Percentiles rank a stretch among this genome's conserved stretches.
Conservation (phyloP, 2,797 vertebrate species). For the Eremophila alpestris region DNA sequence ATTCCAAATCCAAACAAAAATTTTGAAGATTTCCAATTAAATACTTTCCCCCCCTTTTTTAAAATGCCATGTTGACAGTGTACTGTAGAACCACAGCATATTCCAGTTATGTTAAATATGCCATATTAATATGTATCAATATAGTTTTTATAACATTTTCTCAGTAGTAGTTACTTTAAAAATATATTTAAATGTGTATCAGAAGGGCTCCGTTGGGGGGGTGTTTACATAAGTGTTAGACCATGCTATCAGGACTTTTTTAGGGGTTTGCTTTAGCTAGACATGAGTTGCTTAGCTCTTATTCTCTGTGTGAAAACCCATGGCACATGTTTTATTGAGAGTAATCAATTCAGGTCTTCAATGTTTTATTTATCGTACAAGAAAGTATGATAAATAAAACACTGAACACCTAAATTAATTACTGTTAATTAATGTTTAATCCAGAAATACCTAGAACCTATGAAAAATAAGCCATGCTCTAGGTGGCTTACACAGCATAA, state of each 20-base stretch:
- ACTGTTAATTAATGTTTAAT: not conserved
- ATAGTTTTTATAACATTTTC: not conserved
- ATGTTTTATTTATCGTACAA: not conserved
- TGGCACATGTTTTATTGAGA: not conserved
- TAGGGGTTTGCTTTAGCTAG: not conserved
- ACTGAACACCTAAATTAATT: not conserved
- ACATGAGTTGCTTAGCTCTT: not conserved
- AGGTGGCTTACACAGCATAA: not conserved
- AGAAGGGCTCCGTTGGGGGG: not conserved
- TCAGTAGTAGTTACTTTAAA: not conserved
- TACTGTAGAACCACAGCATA: not conserved
- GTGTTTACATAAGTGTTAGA: not conserved
- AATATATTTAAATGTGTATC: not conserved
- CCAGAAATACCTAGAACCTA: not conserved
- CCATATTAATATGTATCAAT: not conserved
- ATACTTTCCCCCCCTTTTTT: accelerated
- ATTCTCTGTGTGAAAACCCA: not conserved
- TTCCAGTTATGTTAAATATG: not conserved
- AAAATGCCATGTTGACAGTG: not conserved
- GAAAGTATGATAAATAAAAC: not conserved
- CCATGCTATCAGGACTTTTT: not conserved
- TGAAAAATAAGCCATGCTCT: not conserved
- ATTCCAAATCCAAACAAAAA: not conserved
- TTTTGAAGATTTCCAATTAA: not conserved
- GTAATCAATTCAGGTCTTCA: not conserved